phyloP scores from a whole-genome alignment of 2,113 vertebrate species.

The Gasterosteus nipponicus region DNA sequence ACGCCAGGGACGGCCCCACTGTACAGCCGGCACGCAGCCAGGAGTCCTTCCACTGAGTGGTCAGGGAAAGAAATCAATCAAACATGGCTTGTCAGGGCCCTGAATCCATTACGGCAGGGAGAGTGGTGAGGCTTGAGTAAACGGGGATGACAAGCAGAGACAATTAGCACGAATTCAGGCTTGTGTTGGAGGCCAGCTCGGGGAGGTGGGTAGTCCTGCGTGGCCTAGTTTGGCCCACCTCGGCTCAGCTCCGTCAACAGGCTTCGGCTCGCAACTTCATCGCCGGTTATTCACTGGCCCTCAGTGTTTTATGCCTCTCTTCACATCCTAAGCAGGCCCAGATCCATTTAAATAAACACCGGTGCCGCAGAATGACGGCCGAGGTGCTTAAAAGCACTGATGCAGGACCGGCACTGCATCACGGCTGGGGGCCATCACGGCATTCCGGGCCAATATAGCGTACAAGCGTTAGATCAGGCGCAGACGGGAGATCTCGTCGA shows the following conservation, averaged over 20 bases:
- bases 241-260: conserved; percentile 52
- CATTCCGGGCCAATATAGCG: conserved; percentile 48
- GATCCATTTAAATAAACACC: conserved; percentile 77
- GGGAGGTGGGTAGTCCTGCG: conserved; percentile 64
- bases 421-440: conserved; percentile 56
- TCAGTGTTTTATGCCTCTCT: conserved; percentile 68
- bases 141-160: conserved; percentile 76
- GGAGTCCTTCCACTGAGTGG: conserved; percentile 75
- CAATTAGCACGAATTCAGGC: conserved; percentile 73
- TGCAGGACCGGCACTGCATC: conserved; percentile 52
- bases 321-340: conserved; percentile 66
- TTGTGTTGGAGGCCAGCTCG: conserved; percentile 60
- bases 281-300: conserved; percentile 73
- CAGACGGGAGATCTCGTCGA: conserved; percentile 18
- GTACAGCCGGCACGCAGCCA: conserved; percentile 76
- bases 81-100: conserved; percentile 75
- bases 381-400: conserved; percentile 70
- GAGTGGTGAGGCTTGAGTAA: conserved; percentile 79
- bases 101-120: conserved; percentile 72
- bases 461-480: conserved; percentile 43
- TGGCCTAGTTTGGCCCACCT: conserved; percentile 68
- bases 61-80: conserved; percentile 77
- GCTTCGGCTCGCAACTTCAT: conserved; percentile 64
- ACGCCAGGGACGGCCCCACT: conserved; percentile 47
- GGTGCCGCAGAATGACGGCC: conserved; percentile 64